These are phyloP conservation scores for Cavia aperea DNA, from an alignment of 2,113 vertebrate species.

Conservation along the genomic window DNA sequence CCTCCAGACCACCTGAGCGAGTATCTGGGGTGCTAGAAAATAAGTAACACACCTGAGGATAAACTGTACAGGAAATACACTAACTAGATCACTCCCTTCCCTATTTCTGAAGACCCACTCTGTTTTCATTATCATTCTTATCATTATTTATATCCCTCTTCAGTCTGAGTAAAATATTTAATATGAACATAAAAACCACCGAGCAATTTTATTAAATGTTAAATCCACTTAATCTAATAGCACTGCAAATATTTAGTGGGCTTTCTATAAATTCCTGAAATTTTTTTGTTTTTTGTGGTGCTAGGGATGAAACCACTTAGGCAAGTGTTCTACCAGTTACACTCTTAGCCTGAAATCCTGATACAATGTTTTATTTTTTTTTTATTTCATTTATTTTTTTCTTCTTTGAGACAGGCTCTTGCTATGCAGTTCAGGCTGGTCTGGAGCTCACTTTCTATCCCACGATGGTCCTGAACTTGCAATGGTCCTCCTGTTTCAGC, in stretches of 20 bases:
- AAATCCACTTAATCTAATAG: constrained; percentile 44
- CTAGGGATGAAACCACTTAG: neutral
- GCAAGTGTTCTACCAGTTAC: neutral
- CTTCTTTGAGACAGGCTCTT: no score
- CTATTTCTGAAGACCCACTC: constrained; percentile 31
- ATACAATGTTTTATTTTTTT: neutral
- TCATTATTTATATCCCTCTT: neutral
- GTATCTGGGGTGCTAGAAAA: constrained; percentile 82
- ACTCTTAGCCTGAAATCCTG: neutral
- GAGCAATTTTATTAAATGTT: constrained; percentile 50
- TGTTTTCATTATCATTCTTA: constrained; percentile 13
- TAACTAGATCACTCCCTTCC: neutral
- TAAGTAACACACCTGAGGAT: constrained; percentile 45
- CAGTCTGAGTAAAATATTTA: constrained; percentile 37
- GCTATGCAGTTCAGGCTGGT: no score
- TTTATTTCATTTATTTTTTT: no score
- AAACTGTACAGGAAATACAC: constrained; percentile 22
- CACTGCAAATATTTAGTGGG: constrained; percentile 12
- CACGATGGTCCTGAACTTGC: no score
- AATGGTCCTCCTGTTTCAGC: no score
- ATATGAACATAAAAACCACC: constrained; percentile 34
- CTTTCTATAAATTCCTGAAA: constrained; percentile 35
- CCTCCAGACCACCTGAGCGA: constrained; percentile 84
- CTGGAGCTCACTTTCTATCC: no score
- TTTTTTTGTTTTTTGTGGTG: neutral